phyloP scores from a whole-genome alignment of 2,888 invertebrate genomes.

The Pyrocoelia pectoralis region DNA sequence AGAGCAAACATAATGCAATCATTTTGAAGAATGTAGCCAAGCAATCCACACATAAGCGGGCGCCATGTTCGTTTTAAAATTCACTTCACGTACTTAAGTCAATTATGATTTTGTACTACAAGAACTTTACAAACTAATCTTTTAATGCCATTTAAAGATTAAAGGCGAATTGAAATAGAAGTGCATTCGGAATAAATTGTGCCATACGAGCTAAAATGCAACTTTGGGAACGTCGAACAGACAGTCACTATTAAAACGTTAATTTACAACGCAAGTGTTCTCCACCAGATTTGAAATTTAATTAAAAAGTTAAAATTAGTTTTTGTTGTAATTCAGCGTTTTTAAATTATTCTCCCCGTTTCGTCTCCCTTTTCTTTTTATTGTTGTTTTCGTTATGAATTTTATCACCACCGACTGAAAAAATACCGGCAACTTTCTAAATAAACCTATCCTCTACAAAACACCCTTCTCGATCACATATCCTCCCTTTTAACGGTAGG shows the following conservation, averaged over 20 bases:
- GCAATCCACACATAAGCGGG: slow-evolving; percentile 28
- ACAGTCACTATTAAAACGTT: slow-evolving; percentile 49
- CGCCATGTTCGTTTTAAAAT: slow-evolving; percentile 17
- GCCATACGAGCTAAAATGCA: slow-evolving; percentile 29
- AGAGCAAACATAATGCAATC: slow-evolving; percentile 17
- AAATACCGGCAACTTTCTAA: background rate
- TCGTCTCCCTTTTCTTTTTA: slow-evolving; percentile 42
- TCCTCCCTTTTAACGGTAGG: background rate
- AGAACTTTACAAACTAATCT: slow-evolving; percentile 29
- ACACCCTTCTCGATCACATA: background rate
- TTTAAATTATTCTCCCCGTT: slow-evolving; percentile 55
- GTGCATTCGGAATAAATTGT: slow-evolving; percentile 27
- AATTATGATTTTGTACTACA: slow-evolving; percentile 32
- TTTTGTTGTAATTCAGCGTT: slow-evolving; percentile 60
- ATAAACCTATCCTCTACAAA: background rate
- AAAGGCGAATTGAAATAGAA: slow-evolving; percentile 24
- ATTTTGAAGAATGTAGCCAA: slow-evolving; percentile 20
- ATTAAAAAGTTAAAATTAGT: slow-evolving; percentile 62
- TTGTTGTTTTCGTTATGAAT: slow-evolving; percentile 53
- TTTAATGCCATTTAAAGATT: slow-evolving; percentile 30
- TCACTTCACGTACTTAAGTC: slow-evolving; percentile 32
- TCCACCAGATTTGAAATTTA: slow-evolving; percentile 54
- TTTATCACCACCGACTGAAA: slow-evolving; percentile 20
- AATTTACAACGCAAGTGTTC: slow-evolving; percentile 56
- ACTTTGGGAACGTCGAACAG: slow-evolving; percentile 22